phyloP scores from a whole-genome alignment of 2,888 invertebrate species.

The Horisme vitalbata region DNA sequence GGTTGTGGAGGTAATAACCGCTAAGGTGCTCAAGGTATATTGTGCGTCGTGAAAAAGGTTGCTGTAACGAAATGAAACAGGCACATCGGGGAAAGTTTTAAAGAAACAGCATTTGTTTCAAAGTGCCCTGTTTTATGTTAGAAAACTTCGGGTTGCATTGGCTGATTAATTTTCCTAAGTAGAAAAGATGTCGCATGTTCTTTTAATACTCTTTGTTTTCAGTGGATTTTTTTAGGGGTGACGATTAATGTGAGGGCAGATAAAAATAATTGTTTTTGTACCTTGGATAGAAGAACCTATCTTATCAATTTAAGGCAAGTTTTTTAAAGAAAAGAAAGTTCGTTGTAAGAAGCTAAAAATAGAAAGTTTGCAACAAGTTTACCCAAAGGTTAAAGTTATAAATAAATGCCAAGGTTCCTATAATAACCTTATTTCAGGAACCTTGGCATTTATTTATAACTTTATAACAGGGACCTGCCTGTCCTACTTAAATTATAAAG shows the following conservation, averaged over 20 bases:
- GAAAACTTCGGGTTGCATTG: constrained; percentile 33
- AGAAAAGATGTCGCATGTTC: constrained; percentile 14
- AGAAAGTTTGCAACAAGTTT: no score
- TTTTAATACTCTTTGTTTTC: constrained; percentile 13
- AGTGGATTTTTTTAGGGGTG: background rate
- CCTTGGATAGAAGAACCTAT: no score
- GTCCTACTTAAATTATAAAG: no score
- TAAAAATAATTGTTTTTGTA: constrained; percentile 4
- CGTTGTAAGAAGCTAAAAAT: no score
- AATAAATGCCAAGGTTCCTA: no score
- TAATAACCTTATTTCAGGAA: no score
- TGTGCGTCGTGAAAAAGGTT: constrained; percentile 62
- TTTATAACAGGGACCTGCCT: no score
- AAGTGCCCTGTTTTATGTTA: constrained; percentile 37
- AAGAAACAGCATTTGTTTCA: constrained; percentile 57
- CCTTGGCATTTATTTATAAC: no score
- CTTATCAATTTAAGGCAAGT: no score
- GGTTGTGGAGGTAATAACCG: constrained; percentile 67
- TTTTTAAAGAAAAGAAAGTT: no score
- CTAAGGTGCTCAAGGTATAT: constrained; percentile 61
- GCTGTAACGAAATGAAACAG: constrained; percentile 58
- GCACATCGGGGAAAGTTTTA: constrained; percentile 51
- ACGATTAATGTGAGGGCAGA: constrained; percentile 9
- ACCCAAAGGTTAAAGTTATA: no score
- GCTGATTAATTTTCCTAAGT: constrained; percentile 37